Conservation (phyloP, 2,888 invertebrate genomes). For the Tillus elongatus region DNA sequence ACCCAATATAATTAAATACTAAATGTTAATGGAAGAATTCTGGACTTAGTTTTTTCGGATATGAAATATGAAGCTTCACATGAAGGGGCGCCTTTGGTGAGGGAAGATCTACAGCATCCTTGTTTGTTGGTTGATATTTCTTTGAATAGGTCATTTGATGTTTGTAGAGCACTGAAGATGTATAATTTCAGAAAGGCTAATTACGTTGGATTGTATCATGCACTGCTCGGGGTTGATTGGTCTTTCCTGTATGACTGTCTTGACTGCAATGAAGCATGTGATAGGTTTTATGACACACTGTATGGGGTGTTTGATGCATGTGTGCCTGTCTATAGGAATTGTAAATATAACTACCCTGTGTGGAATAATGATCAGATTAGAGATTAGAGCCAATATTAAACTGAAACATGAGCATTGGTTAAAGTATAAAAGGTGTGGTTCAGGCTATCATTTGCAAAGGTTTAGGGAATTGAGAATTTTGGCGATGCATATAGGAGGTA, state of each 20-base stretch:
- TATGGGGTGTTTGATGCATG: not conserved
- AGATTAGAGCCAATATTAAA: conserved; percentile 1
- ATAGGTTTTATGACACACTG: not conserved
- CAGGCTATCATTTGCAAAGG: not conserved
- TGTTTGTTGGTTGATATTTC: no score
- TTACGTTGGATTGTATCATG: not conserved
- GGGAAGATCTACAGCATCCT: no score
- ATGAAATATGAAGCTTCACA: no score
- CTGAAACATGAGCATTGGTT: not conserved
- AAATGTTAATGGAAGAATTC: no score
- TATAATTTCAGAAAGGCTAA: conserved; percentile 3
- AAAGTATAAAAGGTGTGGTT: not conserved
- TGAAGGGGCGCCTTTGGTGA: no score
- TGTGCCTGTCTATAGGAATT: not conserved
- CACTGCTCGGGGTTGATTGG: not conserved
- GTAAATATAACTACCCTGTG: not conserved
- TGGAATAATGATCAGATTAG: not conserved
- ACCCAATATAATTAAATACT: no score
- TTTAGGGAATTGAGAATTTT: not conserved
- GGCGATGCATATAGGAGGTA: not conserved
- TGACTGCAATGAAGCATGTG: not conserved
- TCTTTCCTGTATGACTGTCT: not conserved
- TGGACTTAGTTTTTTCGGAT: no score
- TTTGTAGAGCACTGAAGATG: no score
- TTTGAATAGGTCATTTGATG: no score